phyloP scores from a whole-genome alignment of 2,888 invertebrate genomes.

The Drosophila cognata region DNA sequence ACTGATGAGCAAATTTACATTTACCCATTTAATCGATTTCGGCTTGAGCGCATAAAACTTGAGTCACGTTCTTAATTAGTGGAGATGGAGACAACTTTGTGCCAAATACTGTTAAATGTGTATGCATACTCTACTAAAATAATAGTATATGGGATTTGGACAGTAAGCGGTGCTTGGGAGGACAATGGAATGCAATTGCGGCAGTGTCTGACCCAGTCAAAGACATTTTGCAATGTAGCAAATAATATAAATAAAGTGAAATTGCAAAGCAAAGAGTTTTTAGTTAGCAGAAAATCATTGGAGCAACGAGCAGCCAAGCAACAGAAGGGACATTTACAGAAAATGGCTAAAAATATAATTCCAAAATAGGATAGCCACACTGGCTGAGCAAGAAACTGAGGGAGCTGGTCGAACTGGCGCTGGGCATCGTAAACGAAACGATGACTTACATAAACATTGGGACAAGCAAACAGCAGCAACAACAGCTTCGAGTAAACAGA shows the following conservation, averaged over 20 bases:
- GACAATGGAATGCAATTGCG: slow-evolving; percentile 61
- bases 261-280: slow-evolving; percentile 77
- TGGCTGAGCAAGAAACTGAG: slow-evolving; percentile 14
- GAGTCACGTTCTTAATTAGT: slow-evolving; percentile 51
- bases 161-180: background rate
- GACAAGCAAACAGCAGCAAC: slow-evolving; percentile 64
- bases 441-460: slow-evolving; percentile 81
- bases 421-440: slow-evolving; percentile 74
- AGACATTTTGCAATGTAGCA: slow-evolving; percentile 64
- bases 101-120: slow-evolving; percentile 27
- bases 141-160: slow-evolving; percentile 11
- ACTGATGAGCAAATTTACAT: slow-evolving; percentile 30
- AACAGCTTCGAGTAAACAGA: slow-evolving; percentile 68
- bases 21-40: slow-evolving; percentile 15
- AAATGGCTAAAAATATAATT: slow-evolving; percentile 78
- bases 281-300: slow-evolving; percentile 73
- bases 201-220: slow-evolving; percentile 52
- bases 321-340: slow-evolving; percentile 62
- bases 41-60: slow-evolving; percentile 9
- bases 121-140: slow-evolving; percentile 18
- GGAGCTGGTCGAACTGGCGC: slow-evolving; percentile 25
- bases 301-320: slow-evolving; percentile 44
- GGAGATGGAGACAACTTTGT: slow-evolving; percentile 8
- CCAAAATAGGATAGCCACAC: slow-evolving; percentile 65
- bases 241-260: slow-evolving; percentile 80